phyloP scores from a whole-genome alignment of 35 echinoderm and acorn worm species.

The Nesometra sesokonis region DNA sequence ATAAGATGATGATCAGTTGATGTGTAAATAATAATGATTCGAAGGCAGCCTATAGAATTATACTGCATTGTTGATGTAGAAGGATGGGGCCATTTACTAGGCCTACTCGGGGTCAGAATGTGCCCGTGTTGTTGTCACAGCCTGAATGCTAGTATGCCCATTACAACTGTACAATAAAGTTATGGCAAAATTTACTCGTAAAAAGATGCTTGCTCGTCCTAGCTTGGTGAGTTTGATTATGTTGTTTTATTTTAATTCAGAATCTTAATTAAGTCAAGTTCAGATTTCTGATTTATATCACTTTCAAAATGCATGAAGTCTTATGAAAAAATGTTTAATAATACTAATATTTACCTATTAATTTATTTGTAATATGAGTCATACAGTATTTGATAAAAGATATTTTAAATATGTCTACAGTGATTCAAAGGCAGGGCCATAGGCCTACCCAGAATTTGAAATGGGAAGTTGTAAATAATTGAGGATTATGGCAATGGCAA shows the following conservation, averaged over 20 bases:
- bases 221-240: background rate
- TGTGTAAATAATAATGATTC: background rate
- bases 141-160: background rate
- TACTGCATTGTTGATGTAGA: background rate
- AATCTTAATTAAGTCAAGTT: background rate
- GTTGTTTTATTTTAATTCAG: too few relatives aligned
- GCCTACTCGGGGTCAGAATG: background rate
- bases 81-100: background rate
- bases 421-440: too few relatives aligned
- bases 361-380: too few relatives aligned
- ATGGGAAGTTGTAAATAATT: too few relatives aligned
- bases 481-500: too few relatives aligned
- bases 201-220: background rate
- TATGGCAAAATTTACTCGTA: background rate
- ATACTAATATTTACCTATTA: too few relatives aligned
- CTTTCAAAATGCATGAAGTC: too few relatives aligned
- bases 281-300: too few relatives aligned
- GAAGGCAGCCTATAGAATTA: background rate
- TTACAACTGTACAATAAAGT: background rate
- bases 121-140: background rate
- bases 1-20: background rate
- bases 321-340: too few relatives aligned
- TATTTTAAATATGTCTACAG: too few relatives aligned
- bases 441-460: too few relatives aligned
- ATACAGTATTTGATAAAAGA: too few relatives aligned